Conservation (phyloP, 1,140 invertebrate genomes). For the Drosophila fuyamai region DNA sequence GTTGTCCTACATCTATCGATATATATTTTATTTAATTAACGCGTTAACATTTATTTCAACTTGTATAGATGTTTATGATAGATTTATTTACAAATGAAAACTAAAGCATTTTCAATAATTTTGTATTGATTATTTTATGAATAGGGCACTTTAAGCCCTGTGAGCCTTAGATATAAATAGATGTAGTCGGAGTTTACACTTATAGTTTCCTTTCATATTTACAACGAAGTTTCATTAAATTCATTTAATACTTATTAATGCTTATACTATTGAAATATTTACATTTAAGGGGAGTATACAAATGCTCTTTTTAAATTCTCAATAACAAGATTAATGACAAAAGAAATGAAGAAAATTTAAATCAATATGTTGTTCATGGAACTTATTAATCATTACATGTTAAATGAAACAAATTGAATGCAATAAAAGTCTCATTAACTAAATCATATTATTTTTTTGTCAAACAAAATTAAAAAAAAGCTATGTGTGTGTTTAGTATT, state of each 20-base stretch:
- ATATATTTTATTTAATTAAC: conserved; percentile 59
- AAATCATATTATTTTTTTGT: conserved; percentile 17
- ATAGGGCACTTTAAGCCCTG: neutral
- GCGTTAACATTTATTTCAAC: conserved; percentile 68
- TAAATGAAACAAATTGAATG: conserved; percentile 25
- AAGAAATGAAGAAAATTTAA: neutral
- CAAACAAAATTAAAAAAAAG: conserved; percentile 21
- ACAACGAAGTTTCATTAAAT: conserved; percentile 31
- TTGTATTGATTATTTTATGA: neutral
- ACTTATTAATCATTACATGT: neutral
- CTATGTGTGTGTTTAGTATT: conserved; percentile 21
- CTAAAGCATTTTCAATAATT: conserved; percentile 20
- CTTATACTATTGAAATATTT: conserved; percentile 35
- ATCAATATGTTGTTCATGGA: neutral
- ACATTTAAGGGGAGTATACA: conserved; percentile 21
- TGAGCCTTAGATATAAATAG: conserved; percentile 21
- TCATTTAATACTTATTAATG: conserved; percentile 29
- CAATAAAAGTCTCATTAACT: conserved; percentile 34
- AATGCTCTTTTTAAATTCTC: conserved; percentile 2
- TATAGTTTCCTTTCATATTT: conserved; percentile 39
- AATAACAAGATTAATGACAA: neutral
- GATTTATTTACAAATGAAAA: conserved; percentile 62
- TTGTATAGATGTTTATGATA: conserved; percentile 30
- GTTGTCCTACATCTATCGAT: conserved; percentile 48
- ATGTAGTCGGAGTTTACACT: conserved; percentile 21